Percentiles rank a stretch among this genome's conserved stretches.
These are phyloP conservation scores for Laticauda laticaudata DNA, from an alignment of 2,113 vertebrate species.

Conservation along the genomic window DNA sequence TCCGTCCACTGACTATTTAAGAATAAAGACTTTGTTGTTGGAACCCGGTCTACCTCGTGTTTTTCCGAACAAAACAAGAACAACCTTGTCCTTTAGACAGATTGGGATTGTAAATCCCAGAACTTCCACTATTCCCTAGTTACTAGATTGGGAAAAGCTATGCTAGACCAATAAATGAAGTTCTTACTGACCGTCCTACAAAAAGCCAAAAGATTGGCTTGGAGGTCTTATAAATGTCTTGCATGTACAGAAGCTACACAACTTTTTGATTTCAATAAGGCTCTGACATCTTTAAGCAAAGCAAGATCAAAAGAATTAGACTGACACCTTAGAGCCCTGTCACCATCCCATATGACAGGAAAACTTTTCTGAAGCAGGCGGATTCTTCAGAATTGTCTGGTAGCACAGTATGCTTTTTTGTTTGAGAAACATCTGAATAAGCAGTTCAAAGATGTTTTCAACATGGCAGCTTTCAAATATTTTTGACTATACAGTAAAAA, in stretches of 20 bases:
- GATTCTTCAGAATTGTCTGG: neutral
- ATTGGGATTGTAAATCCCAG: neutral
- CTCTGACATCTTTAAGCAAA: neutral
- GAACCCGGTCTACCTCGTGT: too few relatives aligned
- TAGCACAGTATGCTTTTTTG: neutral
- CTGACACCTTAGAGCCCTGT: neutral
- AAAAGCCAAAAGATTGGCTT: neutral
- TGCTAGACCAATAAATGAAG: neutral
- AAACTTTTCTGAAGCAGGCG: neutral
- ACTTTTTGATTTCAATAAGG: conserved; percentile 7
- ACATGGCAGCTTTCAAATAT: conserved; percentile 13
- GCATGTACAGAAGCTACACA: conserved; percentile 9
- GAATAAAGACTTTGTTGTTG: too few relatives aligned
- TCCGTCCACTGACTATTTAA: too few relatives aligned
- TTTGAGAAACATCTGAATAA: conserved; percentile 30
- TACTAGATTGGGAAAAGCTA: neutral
- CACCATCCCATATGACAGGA: neutral
- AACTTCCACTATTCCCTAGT: fast-evolving
- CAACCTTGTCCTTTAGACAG: neutral
- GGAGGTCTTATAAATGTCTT: neutral
- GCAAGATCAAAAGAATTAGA: conserved; percentile 8
- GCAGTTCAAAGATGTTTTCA: conserved; percentile 12
- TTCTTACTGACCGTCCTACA: neutral
- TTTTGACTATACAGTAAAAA: neutral
- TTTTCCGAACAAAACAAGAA: too few relatives aligned